Conservation (phyloP, 2,113 vertebrate species). For the Salvelinus namaycush region DNA sequence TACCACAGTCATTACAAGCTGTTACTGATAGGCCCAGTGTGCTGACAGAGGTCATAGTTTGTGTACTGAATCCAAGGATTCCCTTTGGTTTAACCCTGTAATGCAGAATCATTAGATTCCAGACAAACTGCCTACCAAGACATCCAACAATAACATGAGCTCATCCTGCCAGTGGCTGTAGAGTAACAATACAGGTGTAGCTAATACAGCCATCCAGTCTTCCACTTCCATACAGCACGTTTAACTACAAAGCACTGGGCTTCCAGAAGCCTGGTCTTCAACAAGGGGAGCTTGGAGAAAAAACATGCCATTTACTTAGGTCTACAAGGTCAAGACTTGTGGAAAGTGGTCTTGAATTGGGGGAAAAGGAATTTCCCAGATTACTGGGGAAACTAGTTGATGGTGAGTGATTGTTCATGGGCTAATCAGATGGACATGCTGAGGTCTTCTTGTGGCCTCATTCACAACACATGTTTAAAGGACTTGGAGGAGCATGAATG, state of each 20-base stretch:
- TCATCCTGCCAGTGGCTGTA: constrained; percentile 50
- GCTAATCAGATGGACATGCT: constrained; percentile 26
- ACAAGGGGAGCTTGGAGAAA: constrained; percentile 36
- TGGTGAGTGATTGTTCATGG: constrained; percentile 54
- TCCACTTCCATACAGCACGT: constrained; percentile 50
- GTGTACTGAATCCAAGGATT: constrained; percentile 12
- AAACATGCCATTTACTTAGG: constrained; percentile 50
- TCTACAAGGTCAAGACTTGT: constrained; percentile 49
- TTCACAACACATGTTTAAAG: constrained; percentile 55
- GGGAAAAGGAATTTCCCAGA: constrained; percentile 33
- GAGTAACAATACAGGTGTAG: constrained; percentile 35
- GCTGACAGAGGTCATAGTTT: background rate
- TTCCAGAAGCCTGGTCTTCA: constrained; percentile 50
- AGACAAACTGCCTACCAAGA: constrained; percentile 52
- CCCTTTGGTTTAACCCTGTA: constrained; percentile 47
- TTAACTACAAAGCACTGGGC: constrained; percentile 41
- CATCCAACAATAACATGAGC: constrained; percentile 67
- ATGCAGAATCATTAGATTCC: constrained; percentile 54
- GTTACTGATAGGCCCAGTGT: background rate
- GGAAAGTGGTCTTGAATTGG: constrained; percentile 45
- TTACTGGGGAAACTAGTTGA: constrained; percentile 25
- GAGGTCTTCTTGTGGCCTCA: constrained; percentile 49
- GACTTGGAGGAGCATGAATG: constrained; percentile 5
- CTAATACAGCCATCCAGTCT: constrained; percentile 47
- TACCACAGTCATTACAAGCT: background rate